These are phyloP conservation scores for Peromyscus eremicus DNA, from an alignment of 2,797 vertebrate genomes.

Conservation along the genomic window DNA sequence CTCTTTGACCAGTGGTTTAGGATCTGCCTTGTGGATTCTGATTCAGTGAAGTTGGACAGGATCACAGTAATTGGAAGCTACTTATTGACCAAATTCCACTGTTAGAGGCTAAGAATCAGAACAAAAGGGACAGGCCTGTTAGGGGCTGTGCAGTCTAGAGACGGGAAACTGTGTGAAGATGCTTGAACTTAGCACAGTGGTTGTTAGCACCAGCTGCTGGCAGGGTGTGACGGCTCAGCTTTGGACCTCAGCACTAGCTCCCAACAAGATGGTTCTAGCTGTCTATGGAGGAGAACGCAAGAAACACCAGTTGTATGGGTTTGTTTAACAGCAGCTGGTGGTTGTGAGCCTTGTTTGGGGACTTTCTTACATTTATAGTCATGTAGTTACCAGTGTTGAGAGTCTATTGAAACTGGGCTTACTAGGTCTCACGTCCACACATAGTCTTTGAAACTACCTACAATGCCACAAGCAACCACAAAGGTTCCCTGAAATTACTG, in stretches of 20 bases:
- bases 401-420: neutral
- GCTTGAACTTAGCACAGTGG: too few relatives aligned
- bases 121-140: neutral
- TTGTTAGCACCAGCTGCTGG: neutral
- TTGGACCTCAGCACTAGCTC: neutral
- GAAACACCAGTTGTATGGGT: neutral
- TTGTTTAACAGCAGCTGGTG: neutral
- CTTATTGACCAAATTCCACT: neutral
- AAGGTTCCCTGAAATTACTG: neutral
- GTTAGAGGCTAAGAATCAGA: neutral
- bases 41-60: neutral
- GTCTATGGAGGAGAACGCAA: neutral
- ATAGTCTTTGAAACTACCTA: neutral
- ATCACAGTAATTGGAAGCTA: neutral
- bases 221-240: neutral
- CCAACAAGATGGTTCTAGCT: neutral
- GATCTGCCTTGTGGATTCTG: neutral
- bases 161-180: neutral
- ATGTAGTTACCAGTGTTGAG: neutral
- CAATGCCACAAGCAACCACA: neutral
- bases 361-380: neutral
- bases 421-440: neutral
- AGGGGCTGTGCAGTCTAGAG: neutral
- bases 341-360: neutral
- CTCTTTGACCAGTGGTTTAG: neutral